Base-by-base conservation (phyloP, 2,113 vertebrate species). In the Ictalurus furcatus region DNA sequence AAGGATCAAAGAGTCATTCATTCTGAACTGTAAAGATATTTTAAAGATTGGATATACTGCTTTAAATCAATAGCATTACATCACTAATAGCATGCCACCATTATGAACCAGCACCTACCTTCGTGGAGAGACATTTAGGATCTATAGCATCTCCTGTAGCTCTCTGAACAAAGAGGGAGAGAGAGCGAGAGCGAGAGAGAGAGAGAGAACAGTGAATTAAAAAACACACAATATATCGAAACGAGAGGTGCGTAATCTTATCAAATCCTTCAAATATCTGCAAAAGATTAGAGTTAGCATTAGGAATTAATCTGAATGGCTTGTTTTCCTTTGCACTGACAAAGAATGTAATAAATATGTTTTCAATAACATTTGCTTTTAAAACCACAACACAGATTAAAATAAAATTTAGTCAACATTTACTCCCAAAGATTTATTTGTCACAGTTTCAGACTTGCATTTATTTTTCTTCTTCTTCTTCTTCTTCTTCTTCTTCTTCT, bases 101-200 rank as follows among this genome's bases (percentile, higher is more conserved):
- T 71, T 54, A 84, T 52, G 25, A 61, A 37, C 79, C n/a, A 59
- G 76, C 52, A 59, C 80, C 81, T 73, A 87, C 28, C 54, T 54
- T 85, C 58, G 23, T 6, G 17, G n/a, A 58, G 84, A 85, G 73
- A 44, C 52, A 82, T 19, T 16, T 56, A 78, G 21, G 44, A 88
- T 23, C 21, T 19, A 63, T 44, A 52, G 37, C 30, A 25, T 88
- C 79, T 87, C n/a, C 34, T 80, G 28, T 30, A 69, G 48, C 48
- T 9, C 48, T 48, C 48, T 48, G 48, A 48, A 48, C 8, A 54
- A 11, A 54, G 52, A 54, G 52, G 12, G 52, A 54, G 12, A 54
- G 30, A 54, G 17, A n/a, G 12, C 34, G 44, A 19, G 44, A 82
- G 25, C 17, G 14, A 37, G 40, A 85, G 40, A 30, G 37, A 48